Evolutionary conservation across 1,140 invertebrate species (phyloP).

Genomic region (Temnothorax longispinosus): DNA sequence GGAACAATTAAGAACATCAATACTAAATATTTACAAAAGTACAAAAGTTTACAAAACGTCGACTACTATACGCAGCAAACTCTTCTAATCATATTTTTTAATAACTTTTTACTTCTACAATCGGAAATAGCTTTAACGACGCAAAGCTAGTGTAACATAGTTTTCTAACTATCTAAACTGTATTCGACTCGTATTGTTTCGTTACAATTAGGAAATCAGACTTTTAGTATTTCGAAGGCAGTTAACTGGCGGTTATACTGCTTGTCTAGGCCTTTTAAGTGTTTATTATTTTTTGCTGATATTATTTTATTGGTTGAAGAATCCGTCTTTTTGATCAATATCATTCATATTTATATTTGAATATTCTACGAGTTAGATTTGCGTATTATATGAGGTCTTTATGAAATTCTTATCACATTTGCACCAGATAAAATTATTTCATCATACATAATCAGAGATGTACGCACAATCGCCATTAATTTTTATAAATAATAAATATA

Average conservation of each 20-base stretch:
- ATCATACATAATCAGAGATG: neutral
- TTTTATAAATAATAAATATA: slow-evolving; percentile 9
- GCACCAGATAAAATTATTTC: neutral
- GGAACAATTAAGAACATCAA: slow-evolving; percentile 67
- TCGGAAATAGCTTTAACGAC: slow-evolving; percentile 55
- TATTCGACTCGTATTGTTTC: slow-evolving; percentile 29
- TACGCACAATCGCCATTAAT: neutral
- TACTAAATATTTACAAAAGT: slow-evolving; percentile 84
- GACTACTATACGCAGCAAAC: slow-evolving; percentile 73
- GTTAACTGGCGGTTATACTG: neutral
- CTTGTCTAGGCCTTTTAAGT: slow-evolving; percentile 54
- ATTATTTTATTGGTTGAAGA: neutral
- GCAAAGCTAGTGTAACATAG: slow-evolving; percentile 5
- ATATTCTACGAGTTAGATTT: neutral
- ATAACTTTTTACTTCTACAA: slow-evolving; percentile 54
- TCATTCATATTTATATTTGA: neutral
- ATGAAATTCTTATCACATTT: slow-evolving; percentile 38
- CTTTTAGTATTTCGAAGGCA: slow-evolving; percentile 67
- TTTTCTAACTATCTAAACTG: slow-evolving; percentile 51
- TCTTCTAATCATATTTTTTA: slow-evolving; percentile 53
- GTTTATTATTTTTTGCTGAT: neutral
- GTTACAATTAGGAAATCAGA: slow-evolving; percentile 77
- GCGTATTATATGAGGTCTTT: neutral
- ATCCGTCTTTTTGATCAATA: neutral
- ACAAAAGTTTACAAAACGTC: slow-evolving; percentile 85